Conservation (phyloP, 2,888 invertebrate species). For the Heliconius erato region DNA sequence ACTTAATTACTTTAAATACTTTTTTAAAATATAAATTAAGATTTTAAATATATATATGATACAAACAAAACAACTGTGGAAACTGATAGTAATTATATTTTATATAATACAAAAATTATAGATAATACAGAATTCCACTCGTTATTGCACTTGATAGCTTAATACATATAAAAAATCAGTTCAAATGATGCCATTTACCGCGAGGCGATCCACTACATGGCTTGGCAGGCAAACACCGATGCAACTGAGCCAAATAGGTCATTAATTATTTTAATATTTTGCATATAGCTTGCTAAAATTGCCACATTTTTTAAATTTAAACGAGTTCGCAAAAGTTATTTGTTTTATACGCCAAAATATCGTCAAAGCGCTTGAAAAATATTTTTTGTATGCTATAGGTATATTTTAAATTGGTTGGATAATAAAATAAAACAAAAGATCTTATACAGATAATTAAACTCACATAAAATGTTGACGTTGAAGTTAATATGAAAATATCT, state of each 20-base stretch:
- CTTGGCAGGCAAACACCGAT: conserved; percentile 51
- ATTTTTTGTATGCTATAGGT: background rate
- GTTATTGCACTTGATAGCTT: conserved; percentile 12
- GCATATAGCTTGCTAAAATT: conserved; percentile 46
- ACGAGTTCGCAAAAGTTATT: conserved; percentile 23
- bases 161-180: conserved; percentile 31
- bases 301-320: conserved; percentile 37
- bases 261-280: conserved; percentile 55
- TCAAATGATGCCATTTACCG: conserved; percentile 38
- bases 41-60: no score
- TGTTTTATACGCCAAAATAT: conserved; percentile 15
- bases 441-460: background rate
- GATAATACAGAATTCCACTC: background rate
- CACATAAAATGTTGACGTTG: background rate
- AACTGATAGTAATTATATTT: no score
- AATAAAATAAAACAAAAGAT: no score
- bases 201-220: conserved; percentile 40
- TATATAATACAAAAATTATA: background rate
- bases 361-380: background rate
- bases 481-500: conserved; percentile 7
- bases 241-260: conserved; percentile 54
- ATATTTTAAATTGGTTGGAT: no score
- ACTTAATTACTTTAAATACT: no score
- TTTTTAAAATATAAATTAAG: no score
- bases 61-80: no score